Evolutionary conservation across 1,140 invertebrate species (phyloP).

Genomic region (Lamellibrachia luymesi): DNA sequence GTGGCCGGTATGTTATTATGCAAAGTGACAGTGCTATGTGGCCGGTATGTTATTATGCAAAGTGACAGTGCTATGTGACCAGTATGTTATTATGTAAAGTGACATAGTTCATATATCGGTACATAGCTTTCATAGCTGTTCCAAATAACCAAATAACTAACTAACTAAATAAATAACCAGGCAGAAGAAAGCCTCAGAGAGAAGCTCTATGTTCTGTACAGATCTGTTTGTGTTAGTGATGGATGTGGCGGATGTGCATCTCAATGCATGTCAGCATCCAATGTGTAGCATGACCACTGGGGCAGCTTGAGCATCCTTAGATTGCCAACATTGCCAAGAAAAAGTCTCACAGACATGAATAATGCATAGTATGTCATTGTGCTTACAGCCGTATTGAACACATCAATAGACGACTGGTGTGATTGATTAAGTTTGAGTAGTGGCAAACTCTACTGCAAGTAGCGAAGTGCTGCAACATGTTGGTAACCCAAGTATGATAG

Average conservation of each 20-base stretch:
- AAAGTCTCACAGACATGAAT: neutral
- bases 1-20: too few relatives aligned
- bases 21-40: too few relatives aligned
- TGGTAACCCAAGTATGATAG: neutral
- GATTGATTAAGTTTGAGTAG: neutral
- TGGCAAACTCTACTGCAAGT: neutral
- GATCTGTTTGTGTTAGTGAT: too few relatives aligned
- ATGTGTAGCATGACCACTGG: neutral
- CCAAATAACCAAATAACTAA: too few relatives aligned
- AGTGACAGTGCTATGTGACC: too few relatives aligned
- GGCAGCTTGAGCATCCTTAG: neutral
- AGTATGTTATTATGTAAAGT: too few relatives aligned
- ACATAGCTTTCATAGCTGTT: too few relatives aligned
- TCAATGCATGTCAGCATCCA: neutral
- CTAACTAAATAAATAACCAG: too few relatives aligned
- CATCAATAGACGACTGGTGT: neutral
- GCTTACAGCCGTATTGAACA: neutral
- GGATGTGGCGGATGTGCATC: neutral
- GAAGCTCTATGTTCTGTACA: too few relatives aligned
- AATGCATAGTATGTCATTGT: neutral
- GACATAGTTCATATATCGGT: too few relatives aligned
- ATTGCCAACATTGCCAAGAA: neutral
- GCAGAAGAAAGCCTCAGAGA: too few relatives aligned
- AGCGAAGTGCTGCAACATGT: neutral
- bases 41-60: too few relatives aligned